phyloP scores from a whole-genome alignment of 2,113 vertebrate genomes.

The Philantomba maxwellii region DNA sequence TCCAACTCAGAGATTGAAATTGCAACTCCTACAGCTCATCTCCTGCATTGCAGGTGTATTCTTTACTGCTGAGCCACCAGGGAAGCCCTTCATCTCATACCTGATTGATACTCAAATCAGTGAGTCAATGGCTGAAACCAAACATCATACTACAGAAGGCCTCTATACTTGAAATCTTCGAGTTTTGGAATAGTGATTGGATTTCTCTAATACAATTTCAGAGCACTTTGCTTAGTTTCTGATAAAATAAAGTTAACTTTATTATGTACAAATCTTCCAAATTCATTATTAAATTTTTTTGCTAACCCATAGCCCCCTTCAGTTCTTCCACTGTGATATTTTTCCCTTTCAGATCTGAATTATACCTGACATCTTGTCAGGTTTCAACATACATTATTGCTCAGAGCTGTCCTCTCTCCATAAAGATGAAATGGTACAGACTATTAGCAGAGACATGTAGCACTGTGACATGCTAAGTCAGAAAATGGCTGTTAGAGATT shows the following conservation, averaged over 20 bases:
- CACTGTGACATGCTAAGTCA: not conserved
- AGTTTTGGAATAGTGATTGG: not conserved
- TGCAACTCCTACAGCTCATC: not conserved
- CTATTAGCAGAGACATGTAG: not conserved
- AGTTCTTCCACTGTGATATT: not conserved
- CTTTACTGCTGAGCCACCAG: not conserved
- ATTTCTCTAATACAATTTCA: not conserved
- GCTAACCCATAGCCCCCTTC: not conserved
- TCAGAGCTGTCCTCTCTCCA: not conserved
- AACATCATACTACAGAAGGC: not conserved
- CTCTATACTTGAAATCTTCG: not conserved
- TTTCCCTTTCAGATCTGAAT: not conserved
- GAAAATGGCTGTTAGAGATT: not conserved
- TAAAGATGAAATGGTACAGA: not conserved
- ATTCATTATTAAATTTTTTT: not conserved
- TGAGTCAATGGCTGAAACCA: not conserved
- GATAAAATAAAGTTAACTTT: not conserved
- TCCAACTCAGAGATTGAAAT: not conserved
- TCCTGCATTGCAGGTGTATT: not conserved
- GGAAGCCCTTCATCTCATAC: not conserved
- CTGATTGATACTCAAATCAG: not conserved
- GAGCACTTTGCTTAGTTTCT: not conserved
- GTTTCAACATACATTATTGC: not conserved
- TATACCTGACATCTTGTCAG: not conserved
- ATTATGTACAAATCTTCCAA: not conserved